Conservation (phyloP, 2,888 invertebrate genomes). For the Scaptodrosophila latifasciaeformis region DNA sequence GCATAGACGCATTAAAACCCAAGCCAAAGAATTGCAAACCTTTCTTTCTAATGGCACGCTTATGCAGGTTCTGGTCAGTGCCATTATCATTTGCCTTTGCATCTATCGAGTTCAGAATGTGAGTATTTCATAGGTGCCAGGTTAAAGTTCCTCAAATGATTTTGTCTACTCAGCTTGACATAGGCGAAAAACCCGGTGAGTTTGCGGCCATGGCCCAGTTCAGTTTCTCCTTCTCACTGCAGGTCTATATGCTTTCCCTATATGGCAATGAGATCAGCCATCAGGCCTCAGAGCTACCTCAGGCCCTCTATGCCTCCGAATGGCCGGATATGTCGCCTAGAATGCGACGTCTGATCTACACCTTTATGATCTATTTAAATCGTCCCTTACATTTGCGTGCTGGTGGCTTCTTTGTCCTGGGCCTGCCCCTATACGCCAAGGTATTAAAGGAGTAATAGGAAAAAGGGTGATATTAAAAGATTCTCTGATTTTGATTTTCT, state of each 20-base stretch:
- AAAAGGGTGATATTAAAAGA: background rate
- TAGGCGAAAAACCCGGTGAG: constrained; percentile 4
- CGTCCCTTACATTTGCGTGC: constrained; percentile 33
- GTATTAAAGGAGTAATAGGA: constrained; percentile 7
- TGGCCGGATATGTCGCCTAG: constrained; percentile 38
- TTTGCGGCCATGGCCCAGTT: constrained; percentile 31
- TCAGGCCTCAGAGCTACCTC: constrained; percentile 20
- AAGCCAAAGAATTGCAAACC: constrained; percentile 20
- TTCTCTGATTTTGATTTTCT: background rate
- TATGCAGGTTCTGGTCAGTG: constrained; percentile 36
- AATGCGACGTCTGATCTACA: constrained; percentile 29
- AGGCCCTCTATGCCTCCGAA: constrained; percentile 25
- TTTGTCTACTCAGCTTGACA: constrained; percentile 24
- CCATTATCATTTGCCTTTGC: constrained; percentile 37
- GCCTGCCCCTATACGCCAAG: constrained; percentile 34
- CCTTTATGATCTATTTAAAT: constrained; percentile 39
- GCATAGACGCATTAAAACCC: constrained; percentile 28
- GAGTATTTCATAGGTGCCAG: constrained; percentile 11
- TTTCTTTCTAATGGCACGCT: constrained; percentile 36
- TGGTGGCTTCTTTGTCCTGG: constrained; percentile 28
- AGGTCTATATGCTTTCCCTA: constrained; percentile 40
- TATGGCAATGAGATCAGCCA: constrained; percentile 40
- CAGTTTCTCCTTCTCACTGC: constrained; percentile 31
- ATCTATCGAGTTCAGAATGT: constrained; percentile 42
- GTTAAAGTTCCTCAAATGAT: too few relatives aligned